phyloP scores from a whole-genome alignment of 2,797 vertebrate species.

The Silurus aristotelis region DNA sequence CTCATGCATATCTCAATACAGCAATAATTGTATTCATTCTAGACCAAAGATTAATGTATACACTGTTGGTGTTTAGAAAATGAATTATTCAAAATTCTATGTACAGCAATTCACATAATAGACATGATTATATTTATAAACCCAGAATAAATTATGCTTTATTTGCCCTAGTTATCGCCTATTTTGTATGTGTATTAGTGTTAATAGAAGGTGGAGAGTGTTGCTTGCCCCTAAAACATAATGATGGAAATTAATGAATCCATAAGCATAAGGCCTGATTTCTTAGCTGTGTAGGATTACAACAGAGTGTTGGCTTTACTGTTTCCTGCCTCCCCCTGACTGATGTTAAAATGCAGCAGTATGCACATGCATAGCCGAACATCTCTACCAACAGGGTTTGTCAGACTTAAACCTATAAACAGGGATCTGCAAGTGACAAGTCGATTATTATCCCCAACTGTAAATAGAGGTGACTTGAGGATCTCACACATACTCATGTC shows the following conservation, averaged over 20 bases:
- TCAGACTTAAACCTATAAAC: constrained; percentile 59
- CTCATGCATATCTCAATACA: neutral
- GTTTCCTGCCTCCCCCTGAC: constrained; percentile 48
- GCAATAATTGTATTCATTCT: neutral
- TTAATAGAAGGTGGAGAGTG: constrained; percentile 29
- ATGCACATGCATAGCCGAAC: constrained; percentile 20
- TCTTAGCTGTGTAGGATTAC: constrained; percentile 54
- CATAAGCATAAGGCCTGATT: constrained; percentile 48
- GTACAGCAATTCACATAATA: neutral
- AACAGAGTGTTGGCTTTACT: constrained; percentile 35
- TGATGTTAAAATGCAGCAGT: constrained; percentile 40
- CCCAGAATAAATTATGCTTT: neutral
- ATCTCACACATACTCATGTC: constrained; percentile 41
- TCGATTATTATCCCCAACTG: constrained; percentile 66
- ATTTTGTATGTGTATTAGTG: neutral
- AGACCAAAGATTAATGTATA: neutral
- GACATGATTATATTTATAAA: neutral
- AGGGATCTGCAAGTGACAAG: constrained; percentile 62
- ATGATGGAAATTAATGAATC: constrained; percentile 46
- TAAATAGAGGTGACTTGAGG: constrained; percentile 59
- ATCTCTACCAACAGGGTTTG: constrained; percentile 41
- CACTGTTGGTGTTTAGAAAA: neutral
- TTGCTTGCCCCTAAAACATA: constrained; percentile 39
- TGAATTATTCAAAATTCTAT: neutral
- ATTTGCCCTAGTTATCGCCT: neutral